These are phyloP conservation scores for Tenrec ecaudatus DNA, from an alignment of 2,113 vertebrate species.

Conservation along the genomic window DNA sequence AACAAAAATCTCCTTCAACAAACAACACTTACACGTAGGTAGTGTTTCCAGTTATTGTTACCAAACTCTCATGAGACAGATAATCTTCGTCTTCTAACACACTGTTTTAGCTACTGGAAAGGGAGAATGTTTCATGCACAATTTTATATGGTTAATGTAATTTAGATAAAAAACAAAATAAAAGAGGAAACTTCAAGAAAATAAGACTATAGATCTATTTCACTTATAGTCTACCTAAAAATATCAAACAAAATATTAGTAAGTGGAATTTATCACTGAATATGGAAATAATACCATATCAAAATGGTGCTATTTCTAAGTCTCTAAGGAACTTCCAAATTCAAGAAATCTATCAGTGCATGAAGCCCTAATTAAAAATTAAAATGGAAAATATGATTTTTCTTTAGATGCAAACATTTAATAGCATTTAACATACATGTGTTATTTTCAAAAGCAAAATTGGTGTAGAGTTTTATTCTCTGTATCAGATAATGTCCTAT, in stretches of 20 bases:
- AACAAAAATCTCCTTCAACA: background rate
- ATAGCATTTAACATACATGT: background rate
- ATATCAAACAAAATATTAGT: background rate
- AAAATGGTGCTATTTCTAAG: background rate
- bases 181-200: background rate
- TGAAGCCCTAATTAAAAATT: background rate
- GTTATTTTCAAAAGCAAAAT: background rate
- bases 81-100: background rate
- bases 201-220: background rate
- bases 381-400: background rate
- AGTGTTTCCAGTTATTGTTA: too few species aligned
- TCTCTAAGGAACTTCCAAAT: background rate
- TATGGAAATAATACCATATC: background rate
- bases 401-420: background rate
- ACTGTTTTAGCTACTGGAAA: background rate
- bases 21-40: background rate
- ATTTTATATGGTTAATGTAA: background rate
- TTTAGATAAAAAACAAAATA: conserved; percentile 7
- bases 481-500: background rate
- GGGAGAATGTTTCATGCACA: background rate
- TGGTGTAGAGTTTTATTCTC: background rate
- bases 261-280: conserved; percentile 18
- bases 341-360: background rate
- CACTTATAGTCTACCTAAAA: background rate
- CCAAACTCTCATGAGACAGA: background rate